Conservation (phyloP, 2,113 vertebrate genomes). For the Hucho hucho region DNA sequence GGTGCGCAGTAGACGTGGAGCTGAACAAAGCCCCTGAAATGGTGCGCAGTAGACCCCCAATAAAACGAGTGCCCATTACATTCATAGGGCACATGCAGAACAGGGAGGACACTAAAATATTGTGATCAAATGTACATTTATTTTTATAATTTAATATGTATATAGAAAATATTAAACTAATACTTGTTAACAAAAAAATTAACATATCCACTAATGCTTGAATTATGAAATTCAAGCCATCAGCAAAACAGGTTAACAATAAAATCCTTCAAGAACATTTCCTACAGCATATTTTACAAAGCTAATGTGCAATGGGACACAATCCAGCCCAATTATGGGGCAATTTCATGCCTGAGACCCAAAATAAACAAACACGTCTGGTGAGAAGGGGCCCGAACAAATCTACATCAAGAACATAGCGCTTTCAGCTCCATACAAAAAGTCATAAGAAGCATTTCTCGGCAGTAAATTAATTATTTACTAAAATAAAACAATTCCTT, state of each 20-base stretch:
- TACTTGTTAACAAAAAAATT: too few relatives aligned
- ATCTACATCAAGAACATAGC: conserved; percentile 48
- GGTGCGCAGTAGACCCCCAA: neutral
- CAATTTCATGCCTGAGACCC: conserved; percentile 55
- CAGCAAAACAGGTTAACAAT: neutral
- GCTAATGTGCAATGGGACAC: conserved; percentile 48
- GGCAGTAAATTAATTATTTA: conserved; percentile 56
- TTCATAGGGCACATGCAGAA: too few relatives aligned
- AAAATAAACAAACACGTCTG: conserved; percentile 63
- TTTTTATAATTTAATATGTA: too few relatives aligned
- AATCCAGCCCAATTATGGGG: conserved; percentile 49
- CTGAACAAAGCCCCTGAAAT: neutral
- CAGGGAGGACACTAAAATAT: too few relatives aligned
- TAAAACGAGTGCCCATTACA: too few relatives aligned
- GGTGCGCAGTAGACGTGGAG: too few relatives aligned
- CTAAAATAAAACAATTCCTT: conserved; percentile 57
- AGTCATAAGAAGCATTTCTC: conserved; percentile 47
- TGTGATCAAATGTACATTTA: too few relatives aligned
- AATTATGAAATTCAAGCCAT: neutral
- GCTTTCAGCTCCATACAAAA: conserved; percentile 65
- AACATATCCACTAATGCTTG: too few relatives aligned
- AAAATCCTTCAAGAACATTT: neutral
- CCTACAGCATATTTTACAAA: conserved; percentile 27
- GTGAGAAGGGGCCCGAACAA: conserved; percentile 45
- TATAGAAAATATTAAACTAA: too few relatives aligned